Base-by-base conservation (phyloP, 1,140 invertebrate genomes). In the Musca domestica region DNA sequence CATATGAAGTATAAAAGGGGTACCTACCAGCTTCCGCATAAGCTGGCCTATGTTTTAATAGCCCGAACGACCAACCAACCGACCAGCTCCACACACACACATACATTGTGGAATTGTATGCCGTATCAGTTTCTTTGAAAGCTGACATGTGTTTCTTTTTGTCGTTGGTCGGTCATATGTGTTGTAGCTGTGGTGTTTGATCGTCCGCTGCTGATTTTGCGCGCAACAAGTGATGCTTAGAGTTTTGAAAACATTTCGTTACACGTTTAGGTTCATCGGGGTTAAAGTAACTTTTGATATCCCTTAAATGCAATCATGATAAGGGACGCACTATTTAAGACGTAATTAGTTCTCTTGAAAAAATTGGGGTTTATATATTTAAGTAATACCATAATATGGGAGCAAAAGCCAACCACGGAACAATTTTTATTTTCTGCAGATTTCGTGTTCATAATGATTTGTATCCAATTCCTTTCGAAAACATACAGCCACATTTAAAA, bases 131-230 rank as follows among this genome's bases (percentile, higher is more conserved):
- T 30, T 19, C 56, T 19, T 61, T 41, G 56, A 61, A 34, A 61
- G 27, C 56, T 61, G 56, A 61, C 56, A 61, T 61, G 19, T 61
- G 56, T 61, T n/a, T 61, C 34, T 27, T 22, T 51, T 41, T 61
- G 25, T 58, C 27, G 23, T 30, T 58, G 14, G 17, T 19, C 20
- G 6, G 17, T 19, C 17, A 15, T 34, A 34, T 61, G 17, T 34
- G 1, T 61, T 61, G 14, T 6, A 25, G n/a, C 17, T 22, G 5
- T 61, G 27, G 56, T 61, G 56, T 61, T 30, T 30, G 56, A 61
- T 61, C 27, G 56, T 61, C 27, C 34, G 56, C 56, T 27, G 56
- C 56, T 61, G 56, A 61, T 61, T 61, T 61, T 41, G 34, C 34
- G 27, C 17, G 56, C 56, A 61, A 61, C 56, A 61, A 61, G 56